Conservation (phyloP, 1,140 invertebrate genomes). For the Pissodes strobi region DNA sequence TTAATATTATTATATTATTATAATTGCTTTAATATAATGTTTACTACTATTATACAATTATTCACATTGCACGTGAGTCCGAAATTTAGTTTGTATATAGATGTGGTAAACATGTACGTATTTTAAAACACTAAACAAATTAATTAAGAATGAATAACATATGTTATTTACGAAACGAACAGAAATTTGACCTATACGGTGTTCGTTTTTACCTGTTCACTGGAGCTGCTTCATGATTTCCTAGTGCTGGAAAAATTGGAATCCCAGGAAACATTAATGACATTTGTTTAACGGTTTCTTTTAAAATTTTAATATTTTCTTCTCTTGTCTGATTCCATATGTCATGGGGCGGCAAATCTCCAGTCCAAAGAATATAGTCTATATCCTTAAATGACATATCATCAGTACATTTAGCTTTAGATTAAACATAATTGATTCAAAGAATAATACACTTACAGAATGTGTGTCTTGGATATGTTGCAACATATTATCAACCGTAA, state of each 20-base stretch:
- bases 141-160: no score
- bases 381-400: constrained; percentile 80
- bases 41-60: no score
- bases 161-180: no score
- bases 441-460: constrained; percentile 69
- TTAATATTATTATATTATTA: no score
- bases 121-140: no score
- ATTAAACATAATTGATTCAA: not conserved
- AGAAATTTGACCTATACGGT: constrained; percentile 3
- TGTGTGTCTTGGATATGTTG: constrained; percentile 84
- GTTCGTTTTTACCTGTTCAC: constrained; percentile 77
- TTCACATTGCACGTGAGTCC: no score
- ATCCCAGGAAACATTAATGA: constrained; percentile 85
- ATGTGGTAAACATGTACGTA: no score
- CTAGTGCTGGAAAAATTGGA: constrained; percentile 91
- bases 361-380: constrained; percentile 98
- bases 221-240: constrained; percentile 95
- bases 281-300: constrained; percentile 84
- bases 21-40: no score
- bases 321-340: constrained; percentile 95
- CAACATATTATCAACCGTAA: constrained; percentile 90
- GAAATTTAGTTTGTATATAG: no score
- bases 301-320: constrained; percentile 84
- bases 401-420: no score
- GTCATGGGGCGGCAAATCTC: constrained; percentile 95